Percentiles rank a stretch among this genome's conserved stretches.
These are phyloP conservation scores for Oreochromis mossambicus DNA, from an alignment of 2,797 vertebrate genomes.

Conservation along the genomic window DNA sequence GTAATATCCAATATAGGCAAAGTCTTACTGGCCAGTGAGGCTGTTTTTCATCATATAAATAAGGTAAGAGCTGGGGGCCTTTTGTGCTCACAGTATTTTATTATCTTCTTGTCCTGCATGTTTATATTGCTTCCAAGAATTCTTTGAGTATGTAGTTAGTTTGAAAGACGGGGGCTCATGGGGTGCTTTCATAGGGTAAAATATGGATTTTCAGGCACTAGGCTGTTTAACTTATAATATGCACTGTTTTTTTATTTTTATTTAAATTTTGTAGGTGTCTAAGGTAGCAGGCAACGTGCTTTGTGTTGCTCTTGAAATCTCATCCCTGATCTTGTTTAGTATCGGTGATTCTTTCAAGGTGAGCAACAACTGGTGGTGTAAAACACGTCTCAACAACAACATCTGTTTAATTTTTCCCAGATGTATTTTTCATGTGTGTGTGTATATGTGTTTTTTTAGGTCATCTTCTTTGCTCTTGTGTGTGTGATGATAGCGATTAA, in stretches of 20 bases:
- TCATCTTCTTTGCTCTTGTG: neutral
- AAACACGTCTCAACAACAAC: neutral
- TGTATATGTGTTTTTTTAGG: constrained; percentile 11
- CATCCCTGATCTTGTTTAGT: neutral
- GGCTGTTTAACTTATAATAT: neutral
- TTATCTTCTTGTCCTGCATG: neutral
- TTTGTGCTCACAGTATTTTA: neutral
- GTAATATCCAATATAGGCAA: neutral
- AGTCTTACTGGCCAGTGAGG: accelerated
- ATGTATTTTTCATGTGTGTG: neutral
- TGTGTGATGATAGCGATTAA: neutral
- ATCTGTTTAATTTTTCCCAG: neutral
- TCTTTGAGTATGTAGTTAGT: neutral
- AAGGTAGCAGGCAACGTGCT: neutral
- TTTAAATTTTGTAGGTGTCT: neutral
- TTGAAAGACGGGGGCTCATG: accelerated
- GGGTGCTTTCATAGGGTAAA: neutral
- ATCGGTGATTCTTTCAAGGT: neutral
- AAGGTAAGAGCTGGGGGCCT: constrained; percentile 5
- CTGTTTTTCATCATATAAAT: accelerated
- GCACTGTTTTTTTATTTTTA: neutral
- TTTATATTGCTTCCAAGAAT: neutral
- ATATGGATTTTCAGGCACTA: neutral
- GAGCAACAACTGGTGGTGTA: neutral
- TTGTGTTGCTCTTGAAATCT: neutral